These are phyloP conservation scores for Drosophila dives DNA, from an alignment of 2,888 invertebrate species.

Conservation along the genomic window DNA sequence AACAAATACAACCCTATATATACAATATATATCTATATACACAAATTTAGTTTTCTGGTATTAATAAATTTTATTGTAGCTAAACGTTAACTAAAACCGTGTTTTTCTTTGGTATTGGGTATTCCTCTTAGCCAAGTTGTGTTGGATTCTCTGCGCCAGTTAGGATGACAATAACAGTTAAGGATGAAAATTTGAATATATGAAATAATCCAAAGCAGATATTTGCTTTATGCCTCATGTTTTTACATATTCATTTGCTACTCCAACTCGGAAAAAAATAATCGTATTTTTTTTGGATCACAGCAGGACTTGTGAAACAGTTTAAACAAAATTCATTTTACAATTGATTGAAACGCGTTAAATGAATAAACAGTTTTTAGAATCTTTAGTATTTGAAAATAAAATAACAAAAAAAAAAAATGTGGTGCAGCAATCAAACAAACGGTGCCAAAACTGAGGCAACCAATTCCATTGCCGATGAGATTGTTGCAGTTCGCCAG, in stretches of 20 bases:
- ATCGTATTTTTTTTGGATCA: background rate
- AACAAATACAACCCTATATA: slow-evolving; percentile 44
- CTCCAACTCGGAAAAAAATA: background rate
- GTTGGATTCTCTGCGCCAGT: background rate
- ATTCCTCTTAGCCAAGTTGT: background rate
- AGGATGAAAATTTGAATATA: background rate
- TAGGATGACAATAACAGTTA: too few relatives aligned
- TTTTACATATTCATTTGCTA: background rate
- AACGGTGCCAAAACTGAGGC: background rate
- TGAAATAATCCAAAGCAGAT: background rate
- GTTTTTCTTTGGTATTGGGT: slow-evolving; percentile 2
- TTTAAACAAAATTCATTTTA: background rate
- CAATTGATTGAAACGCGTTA: background rate
- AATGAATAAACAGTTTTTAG: slow-evolving; percentile 32
- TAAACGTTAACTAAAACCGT: slow-evolving; percentile 63
- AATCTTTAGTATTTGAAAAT: slow-evolving; percentile 46
- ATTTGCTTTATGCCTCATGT: background rate
- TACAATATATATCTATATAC: slow-evolving; percentile 77
- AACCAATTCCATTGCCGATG: slow-evolving; percentile 16
- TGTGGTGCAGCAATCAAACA: slow-evolving; percentile 31
- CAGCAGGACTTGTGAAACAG: slow-evolving; percentile 5
- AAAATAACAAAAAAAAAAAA: slow-evolving; percentile 35
- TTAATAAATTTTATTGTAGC: slow-evolving; percentile 83
- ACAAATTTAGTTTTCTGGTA: slow-evolving; percentile 78
- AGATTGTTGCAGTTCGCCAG: background rate